Base-by-base conservation (phyloP, 1,140 invertebrate species). In the Hesperophylax magnus region DNA sequence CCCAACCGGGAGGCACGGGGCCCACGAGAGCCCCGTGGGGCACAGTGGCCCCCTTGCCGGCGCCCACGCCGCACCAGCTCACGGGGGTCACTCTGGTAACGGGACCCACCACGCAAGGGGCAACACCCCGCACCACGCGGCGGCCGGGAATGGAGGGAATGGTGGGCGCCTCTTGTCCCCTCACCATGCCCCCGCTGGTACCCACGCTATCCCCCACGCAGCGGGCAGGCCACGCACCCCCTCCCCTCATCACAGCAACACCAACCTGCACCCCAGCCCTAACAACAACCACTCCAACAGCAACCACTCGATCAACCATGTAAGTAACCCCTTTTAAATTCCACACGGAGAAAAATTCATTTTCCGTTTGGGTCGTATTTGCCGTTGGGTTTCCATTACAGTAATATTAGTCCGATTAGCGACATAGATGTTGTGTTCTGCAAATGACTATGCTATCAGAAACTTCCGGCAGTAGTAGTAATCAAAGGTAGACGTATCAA, bases 221-320 rank as follows among this genome's bases (percentile, higher is more conserved):
- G 27, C 27, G 17, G 63, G 24, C 61, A 24, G 31, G 27, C 2
- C 18, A 17, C 24, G 63, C 22, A 34, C 27, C 14, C 63, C 63
- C 14, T 67, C 63, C 14, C 63, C 63, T 0, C 61, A 24, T 15
- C 22, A 67, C 27, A 14, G 22, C 11, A 34, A 27, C 31, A 31
- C 22, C 27, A 67, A 17, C n/a, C 11, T 47, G 39, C 11, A 11
- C 39, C 22, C 22, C 6, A 4, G 24, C 34, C 17, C 65, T 15
- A n/a, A n/a, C 27, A 34, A 11, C 9, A 39, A 8, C 65, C 15
- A 7, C 17, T 47, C 65, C 17, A 18, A 31, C 65, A 71, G 18
- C 22, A 71, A 17, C 39, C 39, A 39, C n/a, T 53, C 67, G 18
- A 15, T 71, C n/a, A 71, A 71, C 47, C 67, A 71, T 20, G 67